Evolutionary conservation across 23 tunicate genomes (phyloP).

Genomic region (Phallusia fumigata): DNA sequence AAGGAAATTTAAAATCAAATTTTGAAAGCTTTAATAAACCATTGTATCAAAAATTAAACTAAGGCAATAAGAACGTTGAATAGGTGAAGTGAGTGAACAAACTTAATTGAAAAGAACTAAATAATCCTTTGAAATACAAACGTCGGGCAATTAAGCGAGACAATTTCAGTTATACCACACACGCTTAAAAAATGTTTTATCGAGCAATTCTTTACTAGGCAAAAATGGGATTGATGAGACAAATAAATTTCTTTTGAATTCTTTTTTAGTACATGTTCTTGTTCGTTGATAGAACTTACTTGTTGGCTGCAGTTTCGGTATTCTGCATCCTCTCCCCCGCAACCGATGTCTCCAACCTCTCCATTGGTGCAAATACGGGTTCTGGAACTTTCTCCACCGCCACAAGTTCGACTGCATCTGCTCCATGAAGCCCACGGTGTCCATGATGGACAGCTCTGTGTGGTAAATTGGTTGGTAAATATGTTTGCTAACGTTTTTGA

Average conservation of each 20-base stretch:
- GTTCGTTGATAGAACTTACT: slow-evolving; percentile 14
- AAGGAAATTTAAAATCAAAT: not conserved
- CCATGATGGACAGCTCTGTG: slow-evolving; percentile 54
- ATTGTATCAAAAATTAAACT: too few species aligned
- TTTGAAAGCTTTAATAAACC: too few species aligned
- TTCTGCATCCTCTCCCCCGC: slow-evolving; percentile 17
- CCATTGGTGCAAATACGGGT: slow-evolving; percentile 48
- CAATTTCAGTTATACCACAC: too few species aligned
- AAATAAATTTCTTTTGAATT: too few species aligned
- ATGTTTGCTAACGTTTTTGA: too few species aligned
- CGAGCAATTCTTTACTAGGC: not conserved
- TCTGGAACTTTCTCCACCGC: slow-evolving; percentile 30
- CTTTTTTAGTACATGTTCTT: not conserved
- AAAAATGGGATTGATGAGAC: too few species aligned
- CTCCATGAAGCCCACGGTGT: slow-evolving; percentile 45
- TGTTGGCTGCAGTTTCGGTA: slow-evolving; percentile 18
- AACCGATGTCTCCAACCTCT: slow-evolving; percentile 31
- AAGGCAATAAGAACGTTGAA: too few species aligned
- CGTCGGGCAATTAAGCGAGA: too few species aligned
- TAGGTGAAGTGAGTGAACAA: too few species aligned
- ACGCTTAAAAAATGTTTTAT: not conserved
- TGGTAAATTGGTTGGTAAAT: not conserved
- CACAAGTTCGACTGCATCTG: slow-evolving; percentile 47
- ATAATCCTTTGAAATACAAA: too few species aligned
- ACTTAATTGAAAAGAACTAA: too few species aligned